Conservation (phyloP, 1,140 invertebrate genomes). For the Drosophila orosa region DNA sequence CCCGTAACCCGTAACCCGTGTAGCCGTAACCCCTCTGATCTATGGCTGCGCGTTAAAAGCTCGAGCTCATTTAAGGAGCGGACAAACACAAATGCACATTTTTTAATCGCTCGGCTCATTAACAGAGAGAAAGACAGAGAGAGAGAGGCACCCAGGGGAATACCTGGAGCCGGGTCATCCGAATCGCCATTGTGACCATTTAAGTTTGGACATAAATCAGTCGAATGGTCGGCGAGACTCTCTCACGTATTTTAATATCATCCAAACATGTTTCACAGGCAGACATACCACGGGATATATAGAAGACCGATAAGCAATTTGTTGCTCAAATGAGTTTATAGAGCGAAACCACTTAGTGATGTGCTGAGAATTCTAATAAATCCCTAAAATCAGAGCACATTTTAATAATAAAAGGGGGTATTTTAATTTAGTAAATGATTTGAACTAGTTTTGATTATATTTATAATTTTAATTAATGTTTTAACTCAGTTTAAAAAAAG, state of each 20-base stretch:
- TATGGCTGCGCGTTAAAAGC: constrained; percentile 72
- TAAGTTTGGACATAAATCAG: constrained; percentile 62
- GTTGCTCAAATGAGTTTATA: constrained; percentile 6
- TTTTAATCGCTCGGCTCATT: constrained; percentile 83
- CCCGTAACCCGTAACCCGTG: not conserved
- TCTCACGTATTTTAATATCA: constrained; percentile 32
- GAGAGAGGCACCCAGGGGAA: not conserved
- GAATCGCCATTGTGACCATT: constrained; percentile 57
- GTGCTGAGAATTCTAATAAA: not conserved
- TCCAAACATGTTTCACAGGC: constrained; percentile 32
- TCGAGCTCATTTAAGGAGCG: constrained; percentile 81
- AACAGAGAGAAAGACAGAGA: constrained; percentile 36
- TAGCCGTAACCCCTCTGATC: constrained; percentile 5
- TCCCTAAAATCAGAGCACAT: not conserved
- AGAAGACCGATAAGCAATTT: constrained; percentile 12
- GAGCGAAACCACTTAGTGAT: not conserved
- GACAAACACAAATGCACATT: constrained; percentile 83
- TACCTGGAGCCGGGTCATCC: constrained; percentile 40
- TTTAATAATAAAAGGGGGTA: too few species aligned
- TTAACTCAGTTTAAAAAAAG: not conserved
- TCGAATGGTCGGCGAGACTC: constrained; percentile 39
- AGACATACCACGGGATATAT: constrained; percentile 2
- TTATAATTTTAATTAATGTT: not conserved
- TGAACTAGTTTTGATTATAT: not conserved
- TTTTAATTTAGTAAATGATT: too few species aligned